Base-by-base conservation (phyloP, 2,113 vertebrate species). In the Rhinogobius similis region DNA sequence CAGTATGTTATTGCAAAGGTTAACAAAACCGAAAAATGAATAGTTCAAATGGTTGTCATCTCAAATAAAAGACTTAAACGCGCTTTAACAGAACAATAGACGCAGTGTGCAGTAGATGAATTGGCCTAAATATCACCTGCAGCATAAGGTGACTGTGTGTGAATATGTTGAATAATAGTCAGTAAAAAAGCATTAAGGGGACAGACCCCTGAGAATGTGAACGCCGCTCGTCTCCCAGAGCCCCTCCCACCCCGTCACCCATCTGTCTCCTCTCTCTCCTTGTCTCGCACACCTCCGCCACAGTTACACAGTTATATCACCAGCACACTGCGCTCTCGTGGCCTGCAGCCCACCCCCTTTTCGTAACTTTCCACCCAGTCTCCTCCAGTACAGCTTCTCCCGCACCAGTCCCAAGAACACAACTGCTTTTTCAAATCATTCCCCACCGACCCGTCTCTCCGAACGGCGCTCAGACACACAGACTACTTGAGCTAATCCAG, bases 171-270 rank as follows among this genome's bases (percentile, higher is more conserved):
- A 68, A 10, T 61, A 41, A 44, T 62, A 61, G 16, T 1, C n/a
- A 20, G 27, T 20, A 16, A 16, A 56, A 26, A 58, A 44, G 11
- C 36, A 26, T 63, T 63, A 63, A 62, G 5, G n/a, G 46, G 55
- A 78, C 69, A 69, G 67, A 27, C 38, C 29, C 67, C 67, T 69
- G 59, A 72, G 39, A 68, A 13, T 63, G 56, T 24, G 24, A 10
- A 21, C 13, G 7, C 62, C 6, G 21, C 23, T 11, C 8, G 27
- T 75, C 68, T 65, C 44, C 59, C 68, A 21, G 39, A 1, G 77
- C 85, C 79, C 86, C 86, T 80, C 87, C 87, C 79, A 78, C 66
- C 24, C 29, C 72, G 68, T 76, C 78, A 41, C 65, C 78, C 79
- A 76, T 67, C 78, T 75, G 43, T 44, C 66, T 23, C 39, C 68